Evolutionary conservation across 2,113 vertebrate genomes (phyloP).

Genomic region (Callipepla californica): DNA sequence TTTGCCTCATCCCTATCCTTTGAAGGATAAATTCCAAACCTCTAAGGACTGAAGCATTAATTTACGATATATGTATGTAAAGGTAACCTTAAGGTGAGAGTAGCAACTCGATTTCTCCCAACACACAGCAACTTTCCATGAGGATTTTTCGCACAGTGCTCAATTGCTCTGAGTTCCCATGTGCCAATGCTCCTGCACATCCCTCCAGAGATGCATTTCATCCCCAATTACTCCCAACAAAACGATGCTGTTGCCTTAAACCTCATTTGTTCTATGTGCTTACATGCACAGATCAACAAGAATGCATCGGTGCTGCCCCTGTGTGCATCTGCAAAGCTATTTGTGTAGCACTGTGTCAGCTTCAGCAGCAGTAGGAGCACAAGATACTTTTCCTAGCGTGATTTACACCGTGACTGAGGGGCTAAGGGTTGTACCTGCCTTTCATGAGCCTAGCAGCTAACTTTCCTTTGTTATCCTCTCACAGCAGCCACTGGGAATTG

Average conservation of each 20-base stretch:
- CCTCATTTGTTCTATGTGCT: not conserved
- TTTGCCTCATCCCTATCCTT: not conserved
- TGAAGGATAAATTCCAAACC: not conserved
- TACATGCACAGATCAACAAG: not conserved
- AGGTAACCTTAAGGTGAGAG: not conserved
- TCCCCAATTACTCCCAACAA: not conserved
- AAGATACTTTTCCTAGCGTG: not conserved
- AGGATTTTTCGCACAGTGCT: not conserved
- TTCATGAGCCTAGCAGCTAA: not conserved
- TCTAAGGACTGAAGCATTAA: not conserved
- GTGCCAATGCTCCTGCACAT: not conserved
- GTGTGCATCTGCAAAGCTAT: accelerated
- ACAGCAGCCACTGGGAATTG: not conserved
- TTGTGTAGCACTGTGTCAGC: not conserved
- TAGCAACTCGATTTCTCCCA: not conserved
- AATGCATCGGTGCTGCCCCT: not conserved
- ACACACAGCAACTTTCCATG: too few relatives aligned
- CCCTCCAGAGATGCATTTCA: not conserved
- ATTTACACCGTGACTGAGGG: not conserved
- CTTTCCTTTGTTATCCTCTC: not conserved
- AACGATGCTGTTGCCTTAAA: not conserved
- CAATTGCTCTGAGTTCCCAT: not conserved
- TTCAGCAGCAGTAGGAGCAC: not conserved
- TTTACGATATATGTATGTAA: not conserved
- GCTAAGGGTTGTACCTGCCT: not conserved